Evolutionary conservation across 2,888 invertebrate species (phyloP).

Genomic region (Auanema sp.): DNA sequence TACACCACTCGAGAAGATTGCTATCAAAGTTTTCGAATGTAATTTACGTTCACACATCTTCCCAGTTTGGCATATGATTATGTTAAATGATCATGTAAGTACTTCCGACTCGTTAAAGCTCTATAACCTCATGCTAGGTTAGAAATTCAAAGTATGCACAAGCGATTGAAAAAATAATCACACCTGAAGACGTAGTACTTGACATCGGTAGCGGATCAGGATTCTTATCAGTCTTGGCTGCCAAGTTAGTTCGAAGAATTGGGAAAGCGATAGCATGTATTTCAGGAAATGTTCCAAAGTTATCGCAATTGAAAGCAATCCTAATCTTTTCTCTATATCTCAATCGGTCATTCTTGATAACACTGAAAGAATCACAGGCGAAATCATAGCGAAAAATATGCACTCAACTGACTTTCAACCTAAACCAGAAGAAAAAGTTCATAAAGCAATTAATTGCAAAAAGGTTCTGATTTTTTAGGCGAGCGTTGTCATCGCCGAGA

Average conservation of each 20-base stretch:
- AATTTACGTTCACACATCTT: slow-evolving; percentile 29
- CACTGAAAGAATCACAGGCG: not conserved
- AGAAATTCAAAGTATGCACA: slow-evolving; percentile 14
- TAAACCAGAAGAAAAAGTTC: no score
- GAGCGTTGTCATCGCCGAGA: slow-evolving; percentile 35
- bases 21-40: not conserved
- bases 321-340: no score
- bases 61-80: slow-evolving; percentile 37
- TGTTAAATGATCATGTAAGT: slow-evolving; percentile 35
- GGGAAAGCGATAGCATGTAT: slow-evolving; percentile 1
- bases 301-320: no score
- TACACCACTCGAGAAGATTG: not conserved
- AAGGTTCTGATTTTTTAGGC: slow-evolving; percentile 19
- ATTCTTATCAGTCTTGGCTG: slow-evolving; percentile 30
- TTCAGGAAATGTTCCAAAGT: slow-evolving; percentile 14
- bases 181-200: slow-evolving; percentile 23
- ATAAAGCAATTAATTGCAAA: no score
- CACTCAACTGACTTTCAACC: not conserved
- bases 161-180: slow-evolving; percentile 20
- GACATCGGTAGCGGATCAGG: slow-evolving; percentile 44
- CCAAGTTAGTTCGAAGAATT: slow-evolving; percentile 19
- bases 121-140: not conserved
- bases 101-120: not conserved
- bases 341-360: no score
- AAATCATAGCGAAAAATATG: slow-evolving; percentile 3